These are phyloP conservation scores for Neodiprion virginianus DNA, from an alignment of 1,140 invertebrate species.

Conservation along the genomic window DNA sequence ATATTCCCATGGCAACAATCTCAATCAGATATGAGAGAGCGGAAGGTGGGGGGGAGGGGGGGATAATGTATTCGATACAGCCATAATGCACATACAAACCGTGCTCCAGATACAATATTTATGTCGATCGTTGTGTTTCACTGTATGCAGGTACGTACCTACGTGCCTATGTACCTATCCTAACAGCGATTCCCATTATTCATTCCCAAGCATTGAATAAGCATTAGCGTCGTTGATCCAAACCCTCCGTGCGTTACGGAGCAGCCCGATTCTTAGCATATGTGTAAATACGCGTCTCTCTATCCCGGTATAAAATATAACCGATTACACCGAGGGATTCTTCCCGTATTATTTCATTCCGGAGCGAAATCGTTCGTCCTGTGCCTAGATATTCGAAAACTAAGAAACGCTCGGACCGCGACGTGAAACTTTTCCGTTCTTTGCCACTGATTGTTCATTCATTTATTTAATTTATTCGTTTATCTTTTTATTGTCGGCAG, in stretches of 20 bases:
- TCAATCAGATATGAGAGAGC: slow-evolving; percentile 52
- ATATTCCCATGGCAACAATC: slow-evolving; percentile 56
- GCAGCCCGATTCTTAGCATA: not conserved
- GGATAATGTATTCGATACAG: slow-evolving; percentile 58
- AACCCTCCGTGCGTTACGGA: slow-evolving; percentile 27
- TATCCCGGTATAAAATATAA: not conserved
- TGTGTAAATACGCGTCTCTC: not conserved
- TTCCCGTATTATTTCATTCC: not conserved
- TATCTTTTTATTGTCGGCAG: not conserved
- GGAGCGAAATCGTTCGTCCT: not conserved
- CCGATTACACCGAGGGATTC: not conserved
- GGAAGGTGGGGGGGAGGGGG: slow-evolving; percentile 26
- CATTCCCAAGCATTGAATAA: slow-evolving; percentile 59
- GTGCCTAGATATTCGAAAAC: too few relatives aligned
- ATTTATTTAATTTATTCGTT: not conserved
- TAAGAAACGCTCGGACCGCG: too few relatives aligned
- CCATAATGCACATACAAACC: slow-evolving; percentile 51
- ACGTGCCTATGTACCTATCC: too few relatives aligned
- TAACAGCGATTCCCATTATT: slow-evolving; percentile 48
- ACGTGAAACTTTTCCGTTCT: not conserved
- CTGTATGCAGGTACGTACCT: slow-evolving; percentile 39
- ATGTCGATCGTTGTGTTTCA: slow-evolving; percentile 56
- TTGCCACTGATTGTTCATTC: not conserved
- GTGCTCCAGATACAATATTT: slow-evolving; percentile 61
- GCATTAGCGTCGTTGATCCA: slow-evolving; percentile 57